phyloP scores from a whole-genome alignment of 1,140 invertebrate species.

The Mamestra configurata region DNA sequence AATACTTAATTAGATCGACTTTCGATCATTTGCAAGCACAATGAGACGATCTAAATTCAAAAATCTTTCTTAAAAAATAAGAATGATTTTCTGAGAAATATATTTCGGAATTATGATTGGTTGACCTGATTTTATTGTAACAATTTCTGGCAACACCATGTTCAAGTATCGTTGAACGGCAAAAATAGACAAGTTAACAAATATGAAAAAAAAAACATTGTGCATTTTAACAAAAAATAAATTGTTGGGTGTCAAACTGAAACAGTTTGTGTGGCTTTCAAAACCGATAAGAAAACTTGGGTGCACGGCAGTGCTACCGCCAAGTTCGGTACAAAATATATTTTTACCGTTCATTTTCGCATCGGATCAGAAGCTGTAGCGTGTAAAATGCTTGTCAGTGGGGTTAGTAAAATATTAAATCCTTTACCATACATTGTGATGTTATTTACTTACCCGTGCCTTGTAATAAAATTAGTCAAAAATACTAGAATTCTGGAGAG shows the following conservation, averaged over 20 bases:
- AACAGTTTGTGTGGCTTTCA: too few relatives aligned
- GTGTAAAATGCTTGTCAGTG: slow-evolving; percentile 52
- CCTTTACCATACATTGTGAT: slow-evolving; percentile 26
- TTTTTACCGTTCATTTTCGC: slow-evolving; percentile 11
- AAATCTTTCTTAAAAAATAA: too few relatives aligned
- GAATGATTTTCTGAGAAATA: background rate
- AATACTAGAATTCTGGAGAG: background rate
- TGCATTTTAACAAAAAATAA: too few relatives aligned
- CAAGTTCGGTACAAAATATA: background rate
- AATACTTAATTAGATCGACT: too few relatives aligned
- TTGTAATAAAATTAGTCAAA: background rate
- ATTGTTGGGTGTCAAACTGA: too few relatives aligned
- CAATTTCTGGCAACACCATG: background rate
- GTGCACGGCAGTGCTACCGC: background rate
- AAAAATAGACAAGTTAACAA: background rate
- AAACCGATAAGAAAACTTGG: too few relatives aligned
- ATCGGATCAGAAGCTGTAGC: slow-evolving; percentile 19
- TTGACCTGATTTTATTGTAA: too few relatives aligned
- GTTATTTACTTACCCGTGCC: background rate
- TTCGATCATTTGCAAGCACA: too few relatives aligned
- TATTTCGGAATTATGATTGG: too few relatives aligned
- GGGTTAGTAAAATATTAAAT: slow-evolving; percentile 23
- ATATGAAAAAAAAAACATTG: background rate
- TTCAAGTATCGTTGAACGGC: background rate
- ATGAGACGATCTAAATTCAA: too few relatives aligned